These are phyloP conservation scores for Liopterus haemorrhoidalis DNA, from an alignment of 2,888 invertebrate species.

Conservation along the genomic window DNA sequence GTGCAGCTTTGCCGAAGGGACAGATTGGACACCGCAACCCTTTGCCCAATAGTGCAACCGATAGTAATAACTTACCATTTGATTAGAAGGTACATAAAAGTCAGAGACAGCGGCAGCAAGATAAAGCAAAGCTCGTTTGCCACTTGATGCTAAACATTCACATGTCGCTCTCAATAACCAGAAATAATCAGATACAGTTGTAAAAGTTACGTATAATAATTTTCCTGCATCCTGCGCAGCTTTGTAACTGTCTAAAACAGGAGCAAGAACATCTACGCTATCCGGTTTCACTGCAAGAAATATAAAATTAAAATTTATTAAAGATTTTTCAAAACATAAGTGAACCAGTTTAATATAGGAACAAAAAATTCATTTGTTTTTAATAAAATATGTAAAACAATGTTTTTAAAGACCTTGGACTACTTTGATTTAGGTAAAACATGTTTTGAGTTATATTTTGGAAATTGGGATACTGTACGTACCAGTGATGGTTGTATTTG, in stretches of 20 bases:
- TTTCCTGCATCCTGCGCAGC: constrained; percentile 68
- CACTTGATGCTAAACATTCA: constrained; percentile 64
- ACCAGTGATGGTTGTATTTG: constrained; percentile 62
- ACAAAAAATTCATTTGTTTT: too few relatives aligned
- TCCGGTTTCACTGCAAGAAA: constrained; percentile 59
- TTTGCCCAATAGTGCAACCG: too few relatives aligned
- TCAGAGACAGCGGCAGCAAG: constrained; percentile 98
- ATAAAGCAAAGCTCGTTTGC: constrained; percentile 73
- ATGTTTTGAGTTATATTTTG: too few relatives aligned
- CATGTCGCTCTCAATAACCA: constrained; percentile 81
- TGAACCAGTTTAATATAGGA: background rate
- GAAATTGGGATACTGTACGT: too few relatives aligned
- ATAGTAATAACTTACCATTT: constrained; percentile 82
- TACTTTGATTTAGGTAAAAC: too few relatives aligned
- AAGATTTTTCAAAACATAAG: constrained; percentile 8
- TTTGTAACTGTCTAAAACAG: constrained; percentile 70
- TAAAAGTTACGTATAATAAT: constrained; percentile 72
- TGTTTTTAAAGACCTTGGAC: too few relatives aligned
- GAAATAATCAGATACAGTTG: constrained; percentile 85
- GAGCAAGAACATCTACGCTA: constrained; percentile 65
- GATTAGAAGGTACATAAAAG: constrained; percentile 90
- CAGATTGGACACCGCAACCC: too few relatives aligned
- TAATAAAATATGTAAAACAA: too few relatives aligned
- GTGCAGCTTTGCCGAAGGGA: too few relatives aligned
- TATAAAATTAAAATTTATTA: constrained; percentile 12